A percentile compares a stretch with the other conserved stretches of the same genome.
Conservation (phyloP, 1,140 invertebrate genomes). For the Eumeta japonica region DNA sequence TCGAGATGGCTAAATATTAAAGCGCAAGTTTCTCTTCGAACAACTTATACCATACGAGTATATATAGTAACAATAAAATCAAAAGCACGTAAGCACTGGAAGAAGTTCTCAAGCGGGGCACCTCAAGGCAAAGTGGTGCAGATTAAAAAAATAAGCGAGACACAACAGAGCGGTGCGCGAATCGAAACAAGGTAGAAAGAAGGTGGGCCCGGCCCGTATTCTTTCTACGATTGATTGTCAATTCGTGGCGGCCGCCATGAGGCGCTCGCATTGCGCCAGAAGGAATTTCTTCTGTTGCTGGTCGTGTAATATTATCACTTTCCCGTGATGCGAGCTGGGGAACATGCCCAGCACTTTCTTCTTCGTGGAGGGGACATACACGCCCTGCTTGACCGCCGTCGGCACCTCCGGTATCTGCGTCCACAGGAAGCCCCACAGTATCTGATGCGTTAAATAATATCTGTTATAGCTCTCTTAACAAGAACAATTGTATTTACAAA, state of each 20-base stretch:
- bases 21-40: too few relatives aligned
- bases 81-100: too few relatives aligned
- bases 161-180: slow-evolving; percentile 34
- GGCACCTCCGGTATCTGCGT: slow-evolving; percentile 45
- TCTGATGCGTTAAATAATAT: slow-evolving; percentile 21
- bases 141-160: slow-evolving; percentile 44
- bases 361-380: slow-evolving; percentile 47
- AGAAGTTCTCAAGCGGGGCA: too few relatives aligned
- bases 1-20: too few relatives aligned
- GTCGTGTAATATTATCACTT: slow-evolving; percentile 47
- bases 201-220: slow-evolving; percentile 20
- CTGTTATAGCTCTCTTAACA: too few relatives aligned
- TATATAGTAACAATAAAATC: too few relatives aligned
- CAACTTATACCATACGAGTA: too few relatives aligned
- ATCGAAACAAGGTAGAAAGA: slow-evolving; percentile 48
- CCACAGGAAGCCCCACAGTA: slow-evolving; percentile 53
- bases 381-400: slow-evolving; percentile 38
- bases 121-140: slow-evolving; percentile 41
- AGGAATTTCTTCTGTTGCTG: slow-evolving; percentile 43
- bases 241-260: slow-evolving; percentile 32
- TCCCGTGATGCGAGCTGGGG: slow-evolving; percentile 38
- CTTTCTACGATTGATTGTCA: slow-evolving; percentile 52
- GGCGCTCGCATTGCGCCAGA: slow-evolving; percentile 37
- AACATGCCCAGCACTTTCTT: slow-evolving; percentile 50
- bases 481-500: too few relatives aligned